These are phyloP conservation scores for Paracentrotus lividus DNA, from an alignment of 53 echinoderm and acorn worm genomes.

Conservation along the genomic window DNA sequence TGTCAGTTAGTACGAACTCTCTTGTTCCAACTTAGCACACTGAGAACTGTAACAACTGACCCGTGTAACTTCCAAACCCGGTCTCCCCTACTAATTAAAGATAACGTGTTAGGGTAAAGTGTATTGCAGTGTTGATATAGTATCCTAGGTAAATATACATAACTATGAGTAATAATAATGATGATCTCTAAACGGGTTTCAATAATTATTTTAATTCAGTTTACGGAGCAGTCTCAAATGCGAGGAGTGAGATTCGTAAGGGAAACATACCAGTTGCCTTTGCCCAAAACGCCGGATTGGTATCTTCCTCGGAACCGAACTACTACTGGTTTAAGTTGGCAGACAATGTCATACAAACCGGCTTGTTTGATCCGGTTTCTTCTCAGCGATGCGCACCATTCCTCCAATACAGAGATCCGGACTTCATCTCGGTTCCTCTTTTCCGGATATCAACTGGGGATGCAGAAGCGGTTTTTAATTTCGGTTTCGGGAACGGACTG, in stretches of 20 bases:
- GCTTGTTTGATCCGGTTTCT: slow-evolving; percentile 36
- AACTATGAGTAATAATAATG: too few relatives aligned
- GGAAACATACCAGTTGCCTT: slow-evolving; percentile 13
- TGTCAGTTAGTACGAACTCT: too few relatives aligned
- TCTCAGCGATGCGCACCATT: slow-evolving; percentile 6
- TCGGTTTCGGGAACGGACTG: slow-evolving; percentile 21
- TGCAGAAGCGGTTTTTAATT: slow-evolving; percentile 8
- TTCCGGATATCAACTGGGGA: slow-evolving; percentile 21
- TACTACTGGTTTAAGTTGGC: slow-evolving; percentile 38
- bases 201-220: neutral
- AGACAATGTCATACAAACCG: neutral
- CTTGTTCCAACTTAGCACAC: too few relatives aligned
- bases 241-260: slow-evolving; percentile 12
- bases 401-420: slow-evolving; percentile 1
- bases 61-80: too few relatives aligned
- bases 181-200: too few relatives aligned
- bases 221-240: neutral
- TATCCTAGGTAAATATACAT: too few relatives aligned
- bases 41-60: too few relatives aligned
- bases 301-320: neutral
- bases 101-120: too few relatives aligned
- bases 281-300: slow-evolving; percentile 1
- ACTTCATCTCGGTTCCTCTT: neutral
- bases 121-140: too few relatives aligned
- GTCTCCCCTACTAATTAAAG: too few relatives aligned